Conservation (phyloP, 2,113 vertebrate species). For the Alaudala cheleensis region DNA sequence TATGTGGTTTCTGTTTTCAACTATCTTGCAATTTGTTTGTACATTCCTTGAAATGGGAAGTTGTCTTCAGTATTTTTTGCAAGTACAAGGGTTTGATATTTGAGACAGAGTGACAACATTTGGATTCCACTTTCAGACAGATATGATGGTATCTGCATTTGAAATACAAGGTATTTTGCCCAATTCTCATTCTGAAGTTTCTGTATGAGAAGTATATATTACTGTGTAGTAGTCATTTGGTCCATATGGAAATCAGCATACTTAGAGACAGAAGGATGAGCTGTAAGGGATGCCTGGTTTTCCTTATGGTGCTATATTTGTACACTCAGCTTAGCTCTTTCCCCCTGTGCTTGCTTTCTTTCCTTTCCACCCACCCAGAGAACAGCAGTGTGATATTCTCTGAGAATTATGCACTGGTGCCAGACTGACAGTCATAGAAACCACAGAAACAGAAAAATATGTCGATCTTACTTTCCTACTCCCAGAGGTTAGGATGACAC, state of each 20-base stretch:
- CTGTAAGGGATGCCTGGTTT: neutral
- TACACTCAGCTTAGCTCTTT: neutral
- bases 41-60: neutral
- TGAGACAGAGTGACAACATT: neutral
- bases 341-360: neutral
- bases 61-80: neutral
- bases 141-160: neutral
- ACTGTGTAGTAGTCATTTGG: neutral
- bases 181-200: neutral
- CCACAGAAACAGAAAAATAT: neutral
- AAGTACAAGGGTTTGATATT: neutral
- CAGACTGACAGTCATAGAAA: neutral
- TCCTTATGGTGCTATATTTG: neutral
- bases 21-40: neutral
- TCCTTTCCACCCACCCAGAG: neutral
- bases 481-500: neutral
- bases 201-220: neutral
- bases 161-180: neutral
- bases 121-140: neutral
- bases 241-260: neutral
- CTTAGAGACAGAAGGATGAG: neutral
- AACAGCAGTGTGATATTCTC: neutral
- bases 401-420: neutral
- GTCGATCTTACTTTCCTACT: neutral
- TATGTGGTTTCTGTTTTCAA: neutral